Evolutionary conservation across 2,888 invertebrate species (phyloP).

Genomic region (Apamea sordens): DNA sequence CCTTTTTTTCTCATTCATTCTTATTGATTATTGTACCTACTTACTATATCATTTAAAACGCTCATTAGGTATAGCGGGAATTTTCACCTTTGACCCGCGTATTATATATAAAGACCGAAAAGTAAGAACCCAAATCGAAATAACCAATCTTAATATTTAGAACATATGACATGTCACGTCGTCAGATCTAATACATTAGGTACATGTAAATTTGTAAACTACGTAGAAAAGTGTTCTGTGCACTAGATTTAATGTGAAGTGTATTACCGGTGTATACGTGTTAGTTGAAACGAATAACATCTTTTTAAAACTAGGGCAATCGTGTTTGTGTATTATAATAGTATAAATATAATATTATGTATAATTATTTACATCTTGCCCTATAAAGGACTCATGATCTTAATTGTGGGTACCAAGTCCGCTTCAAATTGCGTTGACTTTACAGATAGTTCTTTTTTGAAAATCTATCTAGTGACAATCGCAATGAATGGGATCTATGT

Average conservation of each 20-base stretch:
- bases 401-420: constrained; percentile 56
- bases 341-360: constrained; percentile 72
- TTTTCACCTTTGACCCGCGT: constrained; percentile 55
- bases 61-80: constrained; percentile 57
- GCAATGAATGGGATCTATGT: constrained; percentile 41
- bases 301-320: constrained; percentile 72
- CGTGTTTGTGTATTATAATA: constrained; percentile 71
- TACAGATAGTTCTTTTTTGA: constrained; percentile 44
- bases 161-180: constrained; percentile 43
- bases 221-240: constrained; percentile 80
- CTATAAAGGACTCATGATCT: constrained; percentile 67
- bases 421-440: constrained; percentile 61
- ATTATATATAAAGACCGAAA: constrained; percentile 30
- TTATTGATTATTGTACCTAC: constrained; percentile 61
- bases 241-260: constrained; percentile 78
- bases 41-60: constrained; percentile 58
- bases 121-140: constrained; percentile 39
- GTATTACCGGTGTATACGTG: constrained; percentile 75
- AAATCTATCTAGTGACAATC: constrained; percentile 49
- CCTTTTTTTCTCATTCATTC: constrained; percentile 43
- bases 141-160: constrained; percentile 37
- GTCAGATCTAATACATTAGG: constrained; percentile 46
- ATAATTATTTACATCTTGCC: constrained; percentile 76
- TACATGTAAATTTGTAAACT: constrained; percentile 69
- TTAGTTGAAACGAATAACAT: constrained; percentile 73